phyloP scores from a whole-genome alignment of 2,888 invertebrate genomes.

The Micropterix aruncella region DNA sequence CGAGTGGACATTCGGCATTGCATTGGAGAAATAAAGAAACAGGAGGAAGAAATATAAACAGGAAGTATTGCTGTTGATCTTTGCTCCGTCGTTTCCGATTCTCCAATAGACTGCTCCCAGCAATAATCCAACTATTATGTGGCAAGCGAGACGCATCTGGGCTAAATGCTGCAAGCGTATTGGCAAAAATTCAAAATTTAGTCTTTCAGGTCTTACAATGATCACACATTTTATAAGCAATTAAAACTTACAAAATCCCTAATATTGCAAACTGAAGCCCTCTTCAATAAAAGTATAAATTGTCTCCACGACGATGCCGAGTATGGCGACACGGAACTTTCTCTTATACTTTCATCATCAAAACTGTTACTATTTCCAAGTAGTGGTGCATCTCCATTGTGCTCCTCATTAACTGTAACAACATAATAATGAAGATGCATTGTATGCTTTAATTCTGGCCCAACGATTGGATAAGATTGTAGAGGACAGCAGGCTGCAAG shows the following conservation, averaged over 20 bases:
- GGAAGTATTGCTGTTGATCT: constrained; percentile 38
- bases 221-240: background rate
- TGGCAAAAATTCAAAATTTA: too few species aligned
- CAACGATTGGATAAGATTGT: too few species aligned
- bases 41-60: constrained; percentile 45
- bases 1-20: constrained; percentile 47
- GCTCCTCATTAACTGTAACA: background rate
- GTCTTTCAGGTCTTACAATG: too few species aligned
- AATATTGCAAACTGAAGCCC: constrained; percentile 25
- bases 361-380: constrained; percentile 1
- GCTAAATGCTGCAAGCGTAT: constrained; percentile 20
- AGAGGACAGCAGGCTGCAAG: too few species aligned
- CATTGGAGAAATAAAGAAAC: constrained; percentile 46
- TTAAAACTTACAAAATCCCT: constrained; percentile 23
- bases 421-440: too few species aligned
- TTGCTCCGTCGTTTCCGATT: constrained; percentile 39
- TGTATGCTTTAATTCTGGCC: too few species aligned
- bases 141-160: constrained; percentile 35
- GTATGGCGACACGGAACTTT: too few species aligned
- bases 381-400: background rate
- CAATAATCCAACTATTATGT: constrained; percentile 37
- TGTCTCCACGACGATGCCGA: constrained; percentile 23
- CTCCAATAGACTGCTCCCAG: constrained; percentile 41
- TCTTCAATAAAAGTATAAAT: constrained; percentile 30
- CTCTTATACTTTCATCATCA: too few species aligned